These are phyloP conservation scores for Netelia melanura DNA, from an alignment of 2,888 invertebrate genomes.

Conservation along the genomic window DNA sequence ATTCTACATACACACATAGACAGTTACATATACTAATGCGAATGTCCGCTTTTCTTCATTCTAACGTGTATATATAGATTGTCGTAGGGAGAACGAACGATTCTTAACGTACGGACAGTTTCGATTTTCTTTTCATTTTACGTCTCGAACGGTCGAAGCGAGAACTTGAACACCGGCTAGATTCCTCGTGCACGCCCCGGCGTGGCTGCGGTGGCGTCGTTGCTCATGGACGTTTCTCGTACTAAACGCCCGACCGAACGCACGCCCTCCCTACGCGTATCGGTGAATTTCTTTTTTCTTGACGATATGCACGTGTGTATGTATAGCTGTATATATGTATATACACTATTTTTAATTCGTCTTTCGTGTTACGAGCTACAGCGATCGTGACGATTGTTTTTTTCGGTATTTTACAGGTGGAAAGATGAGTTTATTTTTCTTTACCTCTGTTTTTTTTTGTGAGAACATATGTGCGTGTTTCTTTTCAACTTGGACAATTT, in stretches of 20 bases:
- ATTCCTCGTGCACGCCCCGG: conserved; percentile 83
- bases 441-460: neutral
- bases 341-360: neutral
- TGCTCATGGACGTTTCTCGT: conserved; percentile 41
- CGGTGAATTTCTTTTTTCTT: neutral
- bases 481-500: no score
- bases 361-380: neutral
- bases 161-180: conserved; percentile 45
- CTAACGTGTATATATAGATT: no score
- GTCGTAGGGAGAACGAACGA: neutral
- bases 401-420: neutral
- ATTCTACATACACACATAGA: no score
- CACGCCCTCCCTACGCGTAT: conserved; percentile 1
- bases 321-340: neutral
- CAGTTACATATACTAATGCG: neutral
- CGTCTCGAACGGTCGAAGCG: neutral
- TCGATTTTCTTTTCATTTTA: conserved; percentile 11
- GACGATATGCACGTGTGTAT: neutral
- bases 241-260: conserved; percentile 28
- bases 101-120: neutral
- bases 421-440: neutral
- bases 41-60: neutral
- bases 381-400: neutral
- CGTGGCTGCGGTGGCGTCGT: conserved; percentile 81
- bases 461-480: no score